Conservation (phyloP, 2,888 invertebrate species). For the Eupelmus urozonus region DNA sequence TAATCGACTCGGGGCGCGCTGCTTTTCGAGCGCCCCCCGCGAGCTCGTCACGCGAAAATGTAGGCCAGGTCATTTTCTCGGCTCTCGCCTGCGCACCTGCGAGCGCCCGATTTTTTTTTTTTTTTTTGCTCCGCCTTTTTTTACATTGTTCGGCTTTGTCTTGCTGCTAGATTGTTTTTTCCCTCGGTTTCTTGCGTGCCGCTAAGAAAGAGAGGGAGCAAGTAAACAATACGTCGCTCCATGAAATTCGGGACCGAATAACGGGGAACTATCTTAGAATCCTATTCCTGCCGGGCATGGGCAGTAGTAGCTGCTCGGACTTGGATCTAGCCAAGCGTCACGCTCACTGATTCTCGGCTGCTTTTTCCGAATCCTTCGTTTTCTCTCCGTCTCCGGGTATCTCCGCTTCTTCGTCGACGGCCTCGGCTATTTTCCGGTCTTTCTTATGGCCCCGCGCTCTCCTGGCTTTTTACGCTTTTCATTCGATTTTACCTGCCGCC, state of each 20-base stretch:
- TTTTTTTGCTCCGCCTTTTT: slow-evolving; percentile 8
- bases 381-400: not conserved
- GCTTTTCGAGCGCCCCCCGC: not conserved
- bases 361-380: not conserved
- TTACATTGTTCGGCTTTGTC: not conserved
- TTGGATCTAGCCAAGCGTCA: slow-evolving; percentile 10
- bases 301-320: slow-evolving; percentile 16
- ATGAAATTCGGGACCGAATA: slow-evolving; percentile 18
- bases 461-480: slow-evolving; percentile 16
- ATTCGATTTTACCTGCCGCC: not conserved
- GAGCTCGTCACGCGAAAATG: not conserved
- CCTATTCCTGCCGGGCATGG: not conserved
- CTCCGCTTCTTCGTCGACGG: not conserved
- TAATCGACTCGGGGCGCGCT: not conserved
- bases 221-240: slow-evolving; percentile 27
- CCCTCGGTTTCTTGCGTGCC: slow-evolving; percentile 7
- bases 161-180: not conserved
- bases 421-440: slow-evolving; percentile 9
- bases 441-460: slow-evolving; percentile 4
- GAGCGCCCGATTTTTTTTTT: slow-evolving; percentile 6
- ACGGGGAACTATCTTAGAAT: not conserved
- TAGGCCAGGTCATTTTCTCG: slow-evolving; percentile 34
- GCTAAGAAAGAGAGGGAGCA: too few species aligned
- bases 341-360: slow-evolving; percentile 7
- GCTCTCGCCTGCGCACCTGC: slow-evolving; percentile 9